A percentile compares a stretch with the other conserved stretches of the same genome.
These are phyloP conservation scores for Eclectus roratus DNA, from an alignment of 2,113 vertebrate genomes.

Conservation along the genomic window DNA sequence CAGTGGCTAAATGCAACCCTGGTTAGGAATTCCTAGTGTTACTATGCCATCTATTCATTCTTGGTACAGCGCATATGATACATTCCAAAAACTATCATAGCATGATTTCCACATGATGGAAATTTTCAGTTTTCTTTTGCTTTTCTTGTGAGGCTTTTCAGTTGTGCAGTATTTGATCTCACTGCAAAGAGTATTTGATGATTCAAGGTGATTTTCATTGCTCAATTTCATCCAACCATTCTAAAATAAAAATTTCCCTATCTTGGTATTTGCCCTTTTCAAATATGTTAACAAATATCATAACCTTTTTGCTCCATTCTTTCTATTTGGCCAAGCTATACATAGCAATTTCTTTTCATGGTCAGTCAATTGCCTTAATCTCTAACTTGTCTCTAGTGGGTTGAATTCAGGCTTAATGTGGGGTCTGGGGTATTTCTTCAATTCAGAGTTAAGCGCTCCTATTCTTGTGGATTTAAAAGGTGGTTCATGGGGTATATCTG, in stretches of 20 bases:
- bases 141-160: not conserved
- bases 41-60: not conserved
- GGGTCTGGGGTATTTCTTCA: not conserved
- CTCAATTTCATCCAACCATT: not conserved
- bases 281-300: slow-evolving; percentile 15
- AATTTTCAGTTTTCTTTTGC: not conserved
- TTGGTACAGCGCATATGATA: not conserved
- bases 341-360: not conserved
- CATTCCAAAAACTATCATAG: not conserved
- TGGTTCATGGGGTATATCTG: not conserved
- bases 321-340: slow-evolving; percentile 10
- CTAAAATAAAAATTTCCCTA: not conserved
- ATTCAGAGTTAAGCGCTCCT: not conserved
- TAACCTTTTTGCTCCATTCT: slow-evolving; percentile 1
- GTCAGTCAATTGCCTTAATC: not conserved
- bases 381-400: not conserved
- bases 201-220: not conserved
- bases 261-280: not conserved
- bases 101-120: not conserved
- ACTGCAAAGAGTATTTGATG: not conserved
- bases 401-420: not conserved
- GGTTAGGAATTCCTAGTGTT: not conserved
- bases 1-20: not conserved
- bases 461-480: not conserved
- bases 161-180: not conserved